These are phyloP conservation scores for Eurosta solidaginis DNA, from an alignment of 1,140 invertebrate species.

Conservation along the genomic window DNA sequence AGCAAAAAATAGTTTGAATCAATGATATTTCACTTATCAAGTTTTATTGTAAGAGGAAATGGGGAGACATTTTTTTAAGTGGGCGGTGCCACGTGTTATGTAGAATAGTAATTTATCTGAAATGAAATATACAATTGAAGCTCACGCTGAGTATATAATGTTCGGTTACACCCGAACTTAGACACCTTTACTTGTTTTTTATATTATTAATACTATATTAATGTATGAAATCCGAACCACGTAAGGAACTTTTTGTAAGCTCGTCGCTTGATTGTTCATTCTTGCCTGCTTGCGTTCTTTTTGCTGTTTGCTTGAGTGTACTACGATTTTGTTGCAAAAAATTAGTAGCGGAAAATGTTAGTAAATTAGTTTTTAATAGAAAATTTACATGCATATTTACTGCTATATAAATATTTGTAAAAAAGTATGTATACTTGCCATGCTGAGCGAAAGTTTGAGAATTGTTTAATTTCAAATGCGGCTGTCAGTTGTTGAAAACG, in stretches of 20 bases:
- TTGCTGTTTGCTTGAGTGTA: neutral
- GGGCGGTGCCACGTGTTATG: too few species aligned
- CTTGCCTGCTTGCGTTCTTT: neutral
- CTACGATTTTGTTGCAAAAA: neutral
- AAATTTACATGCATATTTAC: neutral
- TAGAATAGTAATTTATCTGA: too few species aligned
- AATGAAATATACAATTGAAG: too few species aligned
- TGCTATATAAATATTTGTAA: neutral
- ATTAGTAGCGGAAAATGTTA: neutral
- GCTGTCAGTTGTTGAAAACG: slow-evolving; percentile 2
- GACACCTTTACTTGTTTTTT: neutral
- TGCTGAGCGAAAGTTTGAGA: neutral
- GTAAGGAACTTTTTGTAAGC: neutral
- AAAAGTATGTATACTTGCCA: too few species aligned
- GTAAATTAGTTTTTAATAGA: slow-evolving; percentile 21
- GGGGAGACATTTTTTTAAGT: too few species aligned
- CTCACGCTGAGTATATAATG: too few species aligned
- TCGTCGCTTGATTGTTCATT: neutral
- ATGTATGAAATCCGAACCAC: neutral
- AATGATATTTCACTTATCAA: too few species aligned
- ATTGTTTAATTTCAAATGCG: slow-evolving; percentile 2
- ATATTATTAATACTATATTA: neutral
- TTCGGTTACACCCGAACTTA: neutral
- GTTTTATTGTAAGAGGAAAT: too few species aligned
- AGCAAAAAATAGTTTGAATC: too few species aligned